Evolutionary conservation across 2,113 vertebrate species (phyloP), one percentile per base, ranked within the genome.

Genomic region (Callopanchax toddi): DNA sequence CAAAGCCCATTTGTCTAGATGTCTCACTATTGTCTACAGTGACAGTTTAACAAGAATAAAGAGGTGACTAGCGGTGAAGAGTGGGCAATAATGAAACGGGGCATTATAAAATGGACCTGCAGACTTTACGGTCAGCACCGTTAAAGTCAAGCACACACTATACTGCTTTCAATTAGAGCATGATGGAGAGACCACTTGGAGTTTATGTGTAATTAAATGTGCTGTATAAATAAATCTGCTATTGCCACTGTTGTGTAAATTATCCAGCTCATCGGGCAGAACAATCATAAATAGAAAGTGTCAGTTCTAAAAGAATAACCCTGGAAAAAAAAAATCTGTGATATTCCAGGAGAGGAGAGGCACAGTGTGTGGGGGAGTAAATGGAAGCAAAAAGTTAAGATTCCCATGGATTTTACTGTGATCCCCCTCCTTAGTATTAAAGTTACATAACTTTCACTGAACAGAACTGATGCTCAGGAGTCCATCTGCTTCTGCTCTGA

Each of bases 401-500:
- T 25, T 55, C 40, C n/a, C 59, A 62, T 50, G 44, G 43, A 72
- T 57, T 50, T 58, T 5, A 34, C 23, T 17, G 16, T 26, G 26
- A 50, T 63, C 59, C 58, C 23, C 32, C 50, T 46, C 48, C 51
- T 42, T 16, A 70, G 78, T 52, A 72, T 76, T 69, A 75, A 50
- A 39, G 70, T 87, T 90, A 87, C 52, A 13, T 67, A 86, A 88
- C 60, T 29, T 25, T 22, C 18, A 29, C 26, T 6, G 40, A 60
- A 7, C 49, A 50, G 52, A 59, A 55, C 43, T 26, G 64, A 74
- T 49, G 71, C 65, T 63, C 49, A 52, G 20, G 25, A 48, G 15
- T 54, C 71, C 77, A 84, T 79, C 84, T 84, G 82, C 37, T 54
- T 11, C 44, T 2, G 37, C 74, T 75, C 60, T 34, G 78, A 85